phyloP scores from a whole-genome alignment of 1,140 invertebrate species.

The Uloborus diversus region DNA sequence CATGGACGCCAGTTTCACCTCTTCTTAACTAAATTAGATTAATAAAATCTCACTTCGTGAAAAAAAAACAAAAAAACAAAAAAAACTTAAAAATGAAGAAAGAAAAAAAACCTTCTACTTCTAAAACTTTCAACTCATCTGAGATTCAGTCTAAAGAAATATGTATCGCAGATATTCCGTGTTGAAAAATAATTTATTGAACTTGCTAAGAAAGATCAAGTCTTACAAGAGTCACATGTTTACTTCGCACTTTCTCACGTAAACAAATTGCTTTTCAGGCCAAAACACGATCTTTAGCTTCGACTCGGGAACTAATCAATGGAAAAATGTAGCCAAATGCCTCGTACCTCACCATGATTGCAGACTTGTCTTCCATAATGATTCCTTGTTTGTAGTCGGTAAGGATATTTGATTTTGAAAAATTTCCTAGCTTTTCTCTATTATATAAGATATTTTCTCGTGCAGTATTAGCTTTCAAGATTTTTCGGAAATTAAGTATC shows the following conservation, averaged over 20 bases:
- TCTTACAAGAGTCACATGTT: too few species aligned
- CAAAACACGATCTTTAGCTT: neutral
- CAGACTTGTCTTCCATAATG: neutral
- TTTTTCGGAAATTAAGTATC: too few species aligned
- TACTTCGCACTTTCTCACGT: too few species aligned
- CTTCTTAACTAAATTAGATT: too few species aligned
- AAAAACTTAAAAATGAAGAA: too few species aligned
- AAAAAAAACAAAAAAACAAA: too few species aligned
- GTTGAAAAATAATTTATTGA: neutral
- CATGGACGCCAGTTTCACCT: too few species aligned
- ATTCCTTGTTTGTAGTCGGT: neutral
- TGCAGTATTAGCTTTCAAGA: too few species aligned
- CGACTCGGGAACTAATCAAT: neutral
- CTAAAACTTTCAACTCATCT: neutral
- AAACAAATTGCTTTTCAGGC: neutral
- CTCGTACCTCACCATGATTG: neutral
- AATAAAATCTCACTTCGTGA: too few species aligned
- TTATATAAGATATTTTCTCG: too few species aligned
- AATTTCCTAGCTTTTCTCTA: too few species aligned
- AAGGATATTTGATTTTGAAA: neutral
- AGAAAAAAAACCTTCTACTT: neutral
- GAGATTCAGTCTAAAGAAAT: neutral
- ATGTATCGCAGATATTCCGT: neutral
- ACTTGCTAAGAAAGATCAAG: neutral
- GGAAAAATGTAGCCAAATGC: neutral